Evolutionary conservation across 2,797 vertebrate species (phyloP).

Genomic region (Eulemur rubriventer): DNA sequence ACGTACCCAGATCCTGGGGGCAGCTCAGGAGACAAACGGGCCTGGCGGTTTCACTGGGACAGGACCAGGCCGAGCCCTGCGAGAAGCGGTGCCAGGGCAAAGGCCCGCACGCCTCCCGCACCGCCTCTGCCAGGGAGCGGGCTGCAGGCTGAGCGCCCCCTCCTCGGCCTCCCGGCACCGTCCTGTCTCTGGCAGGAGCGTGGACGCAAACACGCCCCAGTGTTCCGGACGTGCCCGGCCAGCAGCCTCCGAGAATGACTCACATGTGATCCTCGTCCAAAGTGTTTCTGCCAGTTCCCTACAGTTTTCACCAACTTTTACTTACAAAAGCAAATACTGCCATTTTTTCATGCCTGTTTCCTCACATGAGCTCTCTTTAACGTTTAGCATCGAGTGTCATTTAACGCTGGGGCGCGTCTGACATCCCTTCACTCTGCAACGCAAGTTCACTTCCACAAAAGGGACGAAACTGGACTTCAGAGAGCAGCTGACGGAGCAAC

Average conservation of each 20-base stretch:
- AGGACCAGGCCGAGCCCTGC: not conserved
- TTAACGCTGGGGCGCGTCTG: not conserved
- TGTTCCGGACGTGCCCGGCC: not conserved
- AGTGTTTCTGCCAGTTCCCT: not conserved
- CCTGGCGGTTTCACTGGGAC: not conserved
- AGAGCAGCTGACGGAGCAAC: not conserved
- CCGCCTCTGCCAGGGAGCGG: fast-evolving
- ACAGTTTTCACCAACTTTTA: not conserved
- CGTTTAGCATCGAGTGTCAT: not conserved
- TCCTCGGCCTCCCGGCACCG: not conserved
- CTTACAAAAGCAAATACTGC: not conserved
- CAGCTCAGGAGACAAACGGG: not conserved
- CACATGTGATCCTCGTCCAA: not conserved
- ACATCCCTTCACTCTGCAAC: not conserved
- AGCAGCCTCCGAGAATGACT: fast-evolving
- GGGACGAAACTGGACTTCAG: fast-evolving
- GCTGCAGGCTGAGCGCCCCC: fast-evolving
- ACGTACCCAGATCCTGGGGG: not conserved
- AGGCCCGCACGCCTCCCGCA: not conserved
- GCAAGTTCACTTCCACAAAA: not conserved
- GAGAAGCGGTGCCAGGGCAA: fast-evolving
- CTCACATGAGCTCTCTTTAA: too few species aligned
- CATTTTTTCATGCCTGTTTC: not conserved
- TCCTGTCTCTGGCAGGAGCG: not conserved
- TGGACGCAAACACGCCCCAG: fast-evolving